Conservation (phyloP, 2,888 invertebrate species). For the Plebejus melissa region DNA sequence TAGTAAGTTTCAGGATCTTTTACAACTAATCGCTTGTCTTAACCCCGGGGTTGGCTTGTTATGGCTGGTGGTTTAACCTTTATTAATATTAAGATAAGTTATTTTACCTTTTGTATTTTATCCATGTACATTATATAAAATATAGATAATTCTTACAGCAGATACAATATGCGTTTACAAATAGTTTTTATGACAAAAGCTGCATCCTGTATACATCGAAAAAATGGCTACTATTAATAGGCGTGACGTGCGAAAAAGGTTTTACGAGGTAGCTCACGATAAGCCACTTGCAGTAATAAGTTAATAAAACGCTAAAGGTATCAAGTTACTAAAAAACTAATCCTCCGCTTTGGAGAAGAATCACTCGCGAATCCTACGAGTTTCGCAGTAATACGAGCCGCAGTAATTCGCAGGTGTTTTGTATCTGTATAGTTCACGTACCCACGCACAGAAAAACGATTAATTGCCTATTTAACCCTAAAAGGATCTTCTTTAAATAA, state of each 20-base stretch:
- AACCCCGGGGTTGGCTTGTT: conserved; percentile 14
- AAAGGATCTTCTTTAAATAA: neutral
- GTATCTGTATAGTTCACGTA: neutral
- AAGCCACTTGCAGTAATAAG: conserved; percentile 25
- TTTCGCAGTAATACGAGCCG: conserved; percentile 12
- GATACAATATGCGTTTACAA: neutral
- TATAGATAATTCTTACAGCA: neutral
- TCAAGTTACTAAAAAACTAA: conserved; percentile 23
- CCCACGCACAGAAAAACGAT: neutral
- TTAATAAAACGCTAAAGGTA: conserved; percentile 24
- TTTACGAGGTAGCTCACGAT: neutral
- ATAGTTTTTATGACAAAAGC: neutral
- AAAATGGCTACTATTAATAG: neutral
- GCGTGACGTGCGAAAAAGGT: conserved; percentile 17
- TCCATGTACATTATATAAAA: neutral
- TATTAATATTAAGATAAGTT: neutral
- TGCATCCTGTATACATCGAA: conserved; percentile 2
- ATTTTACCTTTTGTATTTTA: neutral
- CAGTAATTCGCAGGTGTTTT: conserved; percentile 16
- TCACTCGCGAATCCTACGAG: conserved; percentile 1
- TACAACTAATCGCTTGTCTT: conserved; percentile 15
- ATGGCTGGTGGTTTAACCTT: conserved; percentile 14
- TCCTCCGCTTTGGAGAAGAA: neutral
- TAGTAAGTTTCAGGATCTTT: conserved; percentile 21
- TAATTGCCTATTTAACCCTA: neutral